Evolutionary conservation across 2,888 invertebrate genomes (phyloP), one percentile per base, ranked within the genome.

Genomic region (Harpalus rubripes): DNA sequence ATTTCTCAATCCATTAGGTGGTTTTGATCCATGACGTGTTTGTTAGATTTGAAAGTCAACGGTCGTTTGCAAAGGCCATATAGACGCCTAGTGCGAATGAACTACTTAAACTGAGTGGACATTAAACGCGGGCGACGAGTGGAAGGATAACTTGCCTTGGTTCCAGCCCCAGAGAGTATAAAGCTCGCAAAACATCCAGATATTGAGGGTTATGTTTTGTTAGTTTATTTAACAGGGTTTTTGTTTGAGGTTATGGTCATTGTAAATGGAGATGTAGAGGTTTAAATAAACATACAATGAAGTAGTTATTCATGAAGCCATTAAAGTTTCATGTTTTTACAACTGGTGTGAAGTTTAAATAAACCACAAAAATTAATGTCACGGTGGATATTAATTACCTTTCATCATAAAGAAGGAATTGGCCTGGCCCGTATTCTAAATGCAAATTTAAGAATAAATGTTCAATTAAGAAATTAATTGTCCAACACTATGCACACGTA

Each of bases 91-190:
- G 72, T 10, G 18, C 0, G 16, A 41, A 72, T 44, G 72, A 39
- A 72, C 72, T 72, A 72, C 72, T 72, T 44, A 72, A 72, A 72
- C 44, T 41, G 72, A 72, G 72, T 72, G 44, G 72, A 72, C 41
- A 44, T 72, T 72, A 72, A 44, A 39, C 15, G 15, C 41, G n/a
- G 18, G 6, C 3, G 44, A 44, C 44, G 68, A 68, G 32, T 39
- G 32, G n/a, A 39, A 68, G 15, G 39, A n/a, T 68, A 68, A 44
- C 10, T 41, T 44, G 18, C 7, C 18, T 44, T 41, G 18, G 4
- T 44, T 72, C 41, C 72, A n/a, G 72, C 44, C 1, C 44, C 22
- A 22, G 3, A 22, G 22, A 5, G 44, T 7, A 44, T 44, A 22
- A 63, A 65, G n/a, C 32, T 32, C 65, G 32, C 44, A 44, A 44